Conservation (phyloP, 2,113 vertebrate species). For the Xiphias gladius region DNA sequence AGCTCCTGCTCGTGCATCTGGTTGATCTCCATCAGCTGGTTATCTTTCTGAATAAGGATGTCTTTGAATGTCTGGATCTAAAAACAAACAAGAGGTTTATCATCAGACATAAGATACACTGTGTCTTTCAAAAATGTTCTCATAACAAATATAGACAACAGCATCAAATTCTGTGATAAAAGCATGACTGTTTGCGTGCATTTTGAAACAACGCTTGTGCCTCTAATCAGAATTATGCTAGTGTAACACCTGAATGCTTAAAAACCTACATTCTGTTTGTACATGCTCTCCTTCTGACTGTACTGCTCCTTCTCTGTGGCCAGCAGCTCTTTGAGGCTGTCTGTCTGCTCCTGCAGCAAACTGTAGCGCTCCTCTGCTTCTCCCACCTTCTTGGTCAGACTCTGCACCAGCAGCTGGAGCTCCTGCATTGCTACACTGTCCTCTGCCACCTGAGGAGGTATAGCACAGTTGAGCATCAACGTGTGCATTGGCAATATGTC, state of each 20-base stretch:
- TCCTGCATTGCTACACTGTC: slow-evolving; percentile 81
- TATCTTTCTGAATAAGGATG: slow-evolving; percentile 90
- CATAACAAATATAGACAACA: background rate
- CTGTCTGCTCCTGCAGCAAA: slow-evolving; percentile 87
- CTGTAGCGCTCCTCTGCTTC: slow-evolving; percentile 90
- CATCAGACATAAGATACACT: background rate
- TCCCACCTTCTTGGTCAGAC: slow-evolving; percentile 90
- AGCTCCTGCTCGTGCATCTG: slow-evolving; percentile 92
- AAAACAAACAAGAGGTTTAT: slow-evolving; percentile 34
- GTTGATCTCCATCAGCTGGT: slow-evolving; percentile 82
- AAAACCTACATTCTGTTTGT: slow-evolving; percentile 87
- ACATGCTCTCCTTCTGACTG: slow-evolving; percentile 88
- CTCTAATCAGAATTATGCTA: background rate
- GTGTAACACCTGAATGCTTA: background rate
- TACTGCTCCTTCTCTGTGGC: slow-evolving; percentile 85
- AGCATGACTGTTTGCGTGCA: background rate
- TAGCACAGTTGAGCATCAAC: background rate
- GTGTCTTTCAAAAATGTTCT: background rate
- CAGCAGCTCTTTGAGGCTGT: slow-evolving; percentile 85
- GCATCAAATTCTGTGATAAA: background rate
- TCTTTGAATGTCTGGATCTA: slow-evolving; percentile 89
- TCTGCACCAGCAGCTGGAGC: slow-evolving; percentile 87
- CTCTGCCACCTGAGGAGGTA: slow-evolving; percentile 59
- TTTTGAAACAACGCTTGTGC: background rate
- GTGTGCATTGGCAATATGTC: background rate